Conservation (phyloP, 2,797 vertebrate species). For the Myotis myotis region DNA sequence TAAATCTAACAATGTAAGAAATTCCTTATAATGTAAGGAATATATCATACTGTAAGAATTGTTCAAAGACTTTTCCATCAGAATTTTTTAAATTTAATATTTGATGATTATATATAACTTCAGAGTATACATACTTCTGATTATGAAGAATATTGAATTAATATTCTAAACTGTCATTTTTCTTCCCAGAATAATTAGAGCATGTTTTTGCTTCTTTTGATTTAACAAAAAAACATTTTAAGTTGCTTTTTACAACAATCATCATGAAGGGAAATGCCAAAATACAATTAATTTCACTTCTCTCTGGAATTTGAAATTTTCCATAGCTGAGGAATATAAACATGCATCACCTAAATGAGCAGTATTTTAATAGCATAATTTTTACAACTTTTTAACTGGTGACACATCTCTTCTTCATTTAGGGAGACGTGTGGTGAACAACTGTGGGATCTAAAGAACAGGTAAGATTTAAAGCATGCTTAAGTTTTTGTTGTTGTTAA, state of each 20-base stretch:
- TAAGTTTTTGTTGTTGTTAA: neutral
- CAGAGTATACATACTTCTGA: neutral
- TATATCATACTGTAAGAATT: neutral
- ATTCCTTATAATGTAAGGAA: neutral
- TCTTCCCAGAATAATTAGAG: constrained; percentile 15
- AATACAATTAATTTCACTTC: constrained; percentile 34
- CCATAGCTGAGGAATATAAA: neutral
- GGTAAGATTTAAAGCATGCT: constrained; percentile 80
- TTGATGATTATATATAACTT: neutral
- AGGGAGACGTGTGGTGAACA: constrained; percentile 78
- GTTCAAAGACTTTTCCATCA: neutral
- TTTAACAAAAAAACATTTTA: constrained; percentile 27
- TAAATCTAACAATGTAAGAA: neutral
- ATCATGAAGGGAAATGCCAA: constrained; percentile 57
- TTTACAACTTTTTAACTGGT: constrained; percentile 68
- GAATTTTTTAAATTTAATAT: neutral
- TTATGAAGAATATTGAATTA: neutral
- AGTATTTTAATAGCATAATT: constrained; percentile 38
- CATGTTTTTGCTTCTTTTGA: constrained; percentile 37
- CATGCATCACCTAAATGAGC: constrained; percentile 32
- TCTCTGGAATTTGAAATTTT: constrained; percentile 32
- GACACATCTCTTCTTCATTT: constrained; percentile 63
- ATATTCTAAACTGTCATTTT: neutral
- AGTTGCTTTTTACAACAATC: neutral
- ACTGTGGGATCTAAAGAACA: constrained; percentile 76